Conservation (phyloP, 2,113 vertebrate species). For the Hipposideros armiger region DNA sequence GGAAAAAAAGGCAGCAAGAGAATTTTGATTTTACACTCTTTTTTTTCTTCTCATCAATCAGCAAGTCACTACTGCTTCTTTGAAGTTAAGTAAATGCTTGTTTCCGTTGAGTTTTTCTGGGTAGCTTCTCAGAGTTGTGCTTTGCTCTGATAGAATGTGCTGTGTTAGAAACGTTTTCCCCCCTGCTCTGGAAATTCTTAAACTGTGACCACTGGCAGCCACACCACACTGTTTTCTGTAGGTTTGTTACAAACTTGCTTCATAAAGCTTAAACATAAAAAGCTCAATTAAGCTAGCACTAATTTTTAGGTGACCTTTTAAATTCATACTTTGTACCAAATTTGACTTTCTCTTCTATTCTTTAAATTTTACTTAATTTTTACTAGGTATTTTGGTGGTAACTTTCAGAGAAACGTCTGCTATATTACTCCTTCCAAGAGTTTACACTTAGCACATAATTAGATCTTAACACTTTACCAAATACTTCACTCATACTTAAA, state of each 20-base stretch:
- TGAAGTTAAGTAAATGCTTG: constrained; percentile 9
- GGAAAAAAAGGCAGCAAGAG: not conserved
- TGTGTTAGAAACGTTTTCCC: not conserved
- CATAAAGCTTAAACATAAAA: constrained; percentile 37
- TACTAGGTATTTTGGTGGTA: not conserved
- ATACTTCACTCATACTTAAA: not conserved
- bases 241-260: not conserved
- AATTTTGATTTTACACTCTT: not conserved
- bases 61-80: not conserved
- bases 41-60: not conserved
- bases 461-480: not conserved
- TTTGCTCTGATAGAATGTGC: not conserved
- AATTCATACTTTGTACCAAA: not conserved
- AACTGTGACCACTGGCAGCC: not conserved
- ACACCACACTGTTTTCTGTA: not conserved
- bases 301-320: constrained; percentile 6
- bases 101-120: not conserved
- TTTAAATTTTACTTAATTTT: constrained; percentile 44
- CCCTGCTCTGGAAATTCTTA: not conserved
- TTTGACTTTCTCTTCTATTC: constrained; percentile 12
- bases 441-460: not conserved
- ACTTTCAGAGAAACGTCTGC: not conserved
- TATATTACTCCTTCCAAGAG: not conserved
- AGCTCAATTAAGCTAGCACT: not conserved
- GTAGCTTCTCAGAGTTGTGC: not conserved